Evolutionary conservation across 2,797 vertebrate species (phyloP), one percentile per base, ranked within the genome.

Genomic region (Eurystomus glaucurus): DNA sequence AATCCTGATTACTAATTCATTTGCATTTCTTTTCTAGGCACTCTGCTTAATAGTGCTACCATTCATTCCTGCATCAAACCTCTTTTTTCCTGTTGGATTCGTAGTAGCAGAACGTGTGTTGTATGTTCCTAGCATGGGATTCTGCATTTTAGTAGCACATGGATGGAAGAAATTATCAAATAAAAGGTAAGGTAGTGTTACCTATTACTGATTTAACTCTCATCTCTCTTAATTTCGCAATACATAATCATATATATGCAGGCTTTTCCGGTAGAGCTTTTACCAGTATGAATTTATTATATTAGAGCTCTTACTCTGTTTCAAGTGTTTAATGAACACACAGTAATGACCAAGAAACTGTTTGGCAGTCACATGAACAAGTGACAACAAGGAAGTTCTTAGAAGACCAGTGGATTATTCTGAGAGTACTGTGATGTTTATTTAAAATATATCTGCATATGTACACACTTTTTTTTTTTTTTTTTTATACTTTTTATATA

Each of bases 51-150:
- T 99, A 43, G 98, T 99, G 41, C 98, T 99, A 31, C 99, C 99
- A 33, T 99, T 99, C 87, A 99, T 99, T 97, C 99, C 99, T 71
- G 99, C 99, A 0, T 99, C 99, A 88, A 99, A 99, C 95, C 99
- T 99, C 81, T 99, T 99, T 98, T 99, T 99, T 89, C 99, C 99
- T 3, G 99, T 99, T 98, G 99, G 99, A 37, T 99, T 99, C 8
- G 99, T 99, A 39, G 99, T 99, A 93, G 99, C 99, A 29, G 99
- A 99, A 97, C 97, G 99, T 91, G 99, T 99, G 12, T 98, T 99
- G 3, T 99, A 99, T 84, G 99, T 99, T 60, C 99, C 99, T 86
- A 99, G 99, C 91, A 99, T 99, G 99, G 99, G 99, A 54, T 99
- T 99, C 98, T 99, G 99, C 97, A 98, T 99, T 94, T 98, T 99